A percentile compares a stretch with the other conserved stretches of the same genome.
Evolutionary conservation across 2,797 vertebrate species (phyloP).

Genomic region (Enteromius viviparus): DNA sequence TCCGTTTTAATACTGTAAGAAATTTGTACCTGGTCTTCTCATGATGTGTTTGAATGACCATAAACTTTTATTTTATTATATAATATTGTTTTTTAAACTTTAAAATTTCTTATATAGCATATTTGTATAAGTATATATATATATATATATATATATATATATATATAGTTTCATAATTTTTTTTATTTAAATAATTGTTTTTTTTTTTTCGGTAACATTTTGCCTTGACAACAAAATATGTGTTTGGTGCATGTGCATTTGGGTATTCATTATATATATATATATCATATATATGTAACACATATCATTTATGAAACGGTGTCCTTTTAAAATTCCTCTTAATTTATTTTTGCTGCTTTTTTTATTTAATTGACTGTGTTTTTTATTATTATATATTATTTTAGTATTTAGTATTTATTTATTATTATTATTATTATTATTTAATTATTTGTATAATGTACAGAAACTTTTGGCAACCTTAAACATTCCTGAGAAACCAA

Average conservation of each 20-base stretch:
- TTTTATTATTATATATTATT: no score
- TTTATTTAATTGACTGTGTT: not conserved
- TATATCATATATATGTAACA: no score
- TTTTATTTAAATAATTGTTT: not conserved
- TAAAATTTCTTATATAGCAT: not conserved
- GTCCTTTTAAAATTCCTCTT: not conserved
- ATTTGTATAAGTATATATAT: not conserved
- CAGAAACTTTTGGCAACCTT: not conserved
- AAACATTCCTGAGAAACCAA: not conserved
- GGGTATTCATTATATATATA: not conserved
- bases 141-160: not conserved
- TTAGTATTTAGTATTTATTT: no score
- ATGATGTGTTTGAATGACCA: not conserved
- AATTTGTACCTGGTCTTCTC: not conserved
- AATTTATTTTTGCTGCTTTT: not conserved
- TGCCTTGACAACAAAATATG: not conserved
- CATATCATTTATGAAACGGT: not conserved
- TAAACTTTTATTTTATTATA: not conserved
- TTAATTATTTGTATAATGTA: not conserved
- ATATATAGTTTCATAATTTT: no score
- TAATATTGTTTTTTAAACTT: not conserved
- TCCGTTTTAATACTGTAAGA: not conserved
- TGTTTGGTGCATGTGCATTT: not conserved
- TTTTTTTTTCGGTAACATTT: not conserved
- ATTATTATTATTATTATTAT: no score